Evolutionary conservation across 2,113 vertebrate species (phyloP), one percentile per base, ranked within the genome.

Genomic region (Tretioscincus oriximinensis): DNA sequence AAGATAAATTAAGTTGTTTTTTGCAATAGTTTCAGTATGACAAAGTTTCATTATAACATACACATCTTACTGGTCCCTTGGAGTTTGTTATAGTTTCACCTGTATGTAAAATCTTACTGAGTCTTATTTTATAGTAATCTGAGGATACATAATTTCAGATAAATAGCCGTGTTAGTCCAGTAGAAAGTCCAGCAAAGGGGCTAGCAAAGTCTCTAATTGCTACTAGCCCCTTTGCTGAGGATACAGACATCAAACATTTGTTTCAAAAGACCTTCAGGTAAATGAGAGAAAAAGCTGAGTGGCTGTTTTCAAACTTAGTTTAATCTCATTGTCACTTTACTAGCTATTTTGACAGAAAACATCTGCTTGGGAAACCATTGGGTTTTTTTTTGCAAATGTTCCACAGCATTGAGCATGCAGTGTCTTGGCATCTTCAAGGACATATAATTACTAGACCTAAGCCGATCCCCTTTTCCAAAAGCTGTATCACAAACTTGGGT

Each of bases 301-400:
- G 22, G 14, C 65, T 61, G 31, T 72, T 21, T n/a, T 45, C 49
- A 7, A 76, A 7, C 0, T 0, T 61, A 49, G 68, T 29, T 16
- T 65, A 71, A 54, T 0, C 0, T 64, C 68, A 63, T 29, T 49
- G 54, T 21, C 35, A 72, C 22, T 54, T 87, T 65, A 0, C 29
- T 2, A 45, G 24, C 47, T 61, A 84, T 81, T 29, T 47, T 67
- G 24, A 81, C 29, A 61, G 58, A 84, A 88, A 83, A 72, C 2
- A 22, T 73, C 45, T 72, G 5, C 1, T n/a, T 68, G 21, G 77
- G 54, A 89, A 91, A 45, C 22, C 1, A 18, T 72, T 74, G 71
- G 35, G 35, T 41, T 73, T 91, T 65, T 68, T 16, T 67, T 77
- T 86, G 70, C 24, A 73, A 20, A 26, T 65, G 2, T 70, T 78